A percentile compares a stretch with the other conserved stretches of the same genome.
These are phyloP conservation scores for Burhinus bistriatus DNA, from an alignment of 2,113 vertebrate species.

Conservation along the genomic window DNA sequence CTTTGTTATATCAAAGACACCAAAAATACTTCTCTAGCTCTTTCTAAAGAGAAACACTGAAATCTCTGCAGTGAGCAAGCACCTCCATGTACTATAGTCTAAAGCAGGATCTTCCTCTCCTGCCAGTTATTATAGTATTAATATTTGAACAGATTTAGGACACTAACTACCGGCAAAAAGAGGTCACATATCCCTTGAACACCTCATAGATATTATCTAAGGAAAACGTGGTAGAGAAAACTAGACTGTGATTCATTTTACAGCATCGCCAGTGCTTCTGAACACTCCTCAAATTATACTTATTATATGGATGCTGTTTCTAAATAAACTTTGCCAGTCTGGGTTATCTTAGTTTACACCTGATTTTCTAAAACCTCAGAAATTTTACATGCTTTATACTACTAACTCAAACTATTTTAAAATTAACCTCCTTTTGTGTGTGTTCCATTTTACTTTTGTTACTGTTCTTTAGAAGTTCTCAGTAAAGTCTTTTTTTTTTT, in stretches of 20 bases:
- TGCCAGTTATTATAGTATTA: not conserved
- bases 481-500: not conserved
- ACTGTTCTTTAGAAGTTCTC: not conserved
- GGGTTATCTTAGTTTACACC: not conserved
- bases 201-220: not conserved
- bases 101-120: not conserved
- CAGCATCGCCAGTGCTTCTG: not conserved
- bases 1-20: not conserved
- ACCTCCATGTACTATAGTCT: not conserved
- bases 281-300: not conserved
- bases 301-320: not conserved
- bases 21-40: not conserved
- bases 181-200: not conserved
- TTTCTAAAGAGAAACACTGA: not conserved
- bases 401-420: not conserved
- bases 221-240: not conserved
- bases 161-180: not conserved
- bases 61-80: not conserved
- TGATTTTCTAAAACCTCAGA: not conserved
- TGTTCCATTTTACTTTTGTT: not conserved
- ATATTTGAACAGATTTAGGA: not conserved
- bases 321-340: not conserved
- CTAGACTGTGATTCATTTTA: not conserved
- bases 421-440: not conserved
- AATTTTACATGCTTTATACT: not conserved